Evolutionary conservation across 2,888 invertebrate species (phyloP), one percentile per base, ranked within the genome.

Genomic region (Caenorhabditis virilis): DNA sequence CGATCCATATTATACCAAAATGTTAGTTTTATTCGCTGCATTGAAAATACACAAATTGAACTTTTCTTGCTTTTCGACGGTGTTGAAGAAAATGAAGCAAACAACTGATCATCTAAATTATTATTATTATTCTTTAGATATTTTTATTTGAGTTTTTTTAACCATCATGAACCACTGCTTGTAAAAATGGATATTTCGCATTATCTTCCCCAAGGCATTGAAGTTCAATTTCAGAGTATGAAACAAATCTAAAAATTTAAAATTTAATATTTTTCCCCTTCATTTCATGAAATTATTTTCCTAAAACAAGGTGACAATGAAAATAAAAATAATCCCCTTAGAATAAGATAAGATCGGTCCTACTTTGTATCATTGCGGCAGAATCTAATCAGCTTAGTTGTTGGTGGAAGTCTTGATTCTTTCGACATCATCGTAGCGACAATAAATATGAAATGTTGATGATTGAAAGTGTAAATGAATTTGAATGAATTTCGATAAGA

Each of bases 171-270:
- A 52, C 33, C 15, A 65, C 30, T 1, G 66, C 49, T 11, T 36
- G 41, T 6, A 66, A 42, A 36, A 26, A 49, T 18, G 57, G 61
- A 15, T 61, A 61, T 33, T 61, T 66, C 16, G 66, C 57, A 42
- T 66, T 61, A 47, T 66, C 61, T 23, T 61, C 60, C 13, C 60
- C 79, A 6, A 78, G 74, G 51, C 86, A 86, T 62, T 84, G 78
- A 16, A 86, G 72, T 42, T 84, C 83, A 49, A 86, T 91, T 86
- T 83, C 86, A 2, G 83, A 82, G 74, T 86, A 86, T 1, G 85
- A 85, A 39, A 82, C 82, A 74, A 84, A 85, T 41, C 79, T 75
- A 43, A 53, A 78, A 45, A 20, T n/a, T n/a, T n/a, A n/a, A 18
- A 30, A 35, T n/a, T 25, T 35, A 11, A 5, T n/a, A 38, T 38